Base-by-base conservation (phyloP, 2,113 vertebrate genomes). In the Saccopteryx leptura region DNA sequence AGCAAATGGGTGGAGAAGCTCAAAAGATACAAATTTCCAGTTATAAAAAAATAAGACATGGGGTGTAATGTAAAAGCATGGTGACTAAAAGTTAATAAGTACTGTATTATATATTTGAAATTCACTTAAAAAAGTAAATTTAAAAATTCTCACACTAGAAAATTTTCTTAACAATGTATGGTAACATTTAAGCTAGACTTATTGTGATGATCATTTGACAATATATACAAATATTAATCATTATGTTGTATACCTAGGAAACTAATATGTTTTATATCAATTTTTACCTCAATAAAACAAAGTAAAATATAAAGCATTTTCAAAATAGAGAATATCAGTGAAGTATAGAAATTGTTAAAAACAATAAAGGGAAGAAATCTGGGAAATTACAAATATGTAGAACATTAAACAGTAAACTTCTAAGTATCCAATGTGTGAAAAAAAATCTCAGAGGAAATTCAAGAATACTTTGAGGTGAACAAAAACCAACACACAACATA, bases 401-500 rank as follows among this genome's bases (percentile, higher is more conserved):
- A 82, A 82, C n/a, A 60, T 69, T 69, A 68, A 69, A 85, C 23
- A 60, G 33, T 60, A 78, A 17, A 26, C 15, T 9, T 10, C 19
- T 26, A 93, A n/a, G 58, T n/a, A 86, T 78, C 28, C 19, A 68
- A 86, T 68, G 28, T 28, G 33, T 68, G n/a, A 78, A 76, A 69
- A n/a, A 26, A 92, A 33, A 82, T 72, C 79, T 82, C 54, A 69
- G 23, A 56, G 66, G 33, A 58, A 85, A 58, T 85, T 58, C 76
- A 60, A 89, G 46, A 86, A 76, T 56, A 76, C n/a, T 56, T 48
- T 83, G 58, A 84, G 69, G 75, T 65, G 17, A 84, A 84, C 58
- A 39, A 84, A 84, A 92, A 92, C 48, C 83, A 31, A 65, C 83
- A 54, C n/a, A 75, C 28, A 91, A 65, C 31, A 84, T 92, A 84